Evolutionary conservation across 2,113 vertebrate species (phyloP).

Genomic region (Cololabis saira): DNA sequence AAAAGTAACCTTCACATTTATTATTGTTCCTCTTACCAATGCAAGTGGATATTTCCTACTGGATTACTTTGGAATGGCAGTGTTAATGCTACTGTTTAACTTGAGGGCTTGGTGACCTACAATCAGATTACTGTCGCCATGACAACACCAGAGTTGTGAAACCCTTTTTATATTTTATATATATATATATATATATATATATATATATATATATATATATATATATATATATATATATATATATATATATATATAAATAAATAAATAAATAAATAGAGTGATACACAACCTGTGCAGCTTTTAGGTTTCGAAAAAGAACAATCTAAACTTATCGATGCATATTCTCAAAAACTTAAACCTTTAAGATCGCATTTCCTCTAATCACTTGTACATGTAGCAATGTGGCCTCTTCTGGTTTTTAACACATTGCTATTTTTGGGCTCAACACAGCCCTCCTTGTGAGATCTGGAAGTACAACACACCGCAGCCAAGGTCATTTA

Average conservation of each 20-base stretch:
- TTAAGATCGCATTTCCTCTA: constrained; percentile 43
- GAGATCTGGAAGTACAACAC: constrained; percentile 41
- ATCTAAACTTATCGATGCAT: constrained; percentile 44
- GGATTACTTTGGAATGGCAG: neutral
- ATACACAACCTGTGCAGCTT: constrained; percentile 7
- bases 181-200: no score
- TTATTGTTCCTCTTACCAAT: neutral
- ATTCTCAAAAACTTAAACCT: constrained; percentile 37
- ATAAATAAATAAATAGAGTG: no score
- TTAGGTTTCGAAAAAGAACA: constrained; percentile 49
- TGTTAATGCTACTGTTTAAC: constrained; percentile 26
- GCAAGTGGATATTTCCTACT: neutral
- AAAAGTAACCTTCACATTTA: neutral
- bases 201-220: no score
- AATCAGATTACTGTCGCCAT: constrained; percentile 25
- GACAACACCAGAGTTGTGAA: constrained; percentile 4
- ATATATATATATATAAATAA: no score
- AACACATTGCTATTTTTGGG: constrained; percentile 54
- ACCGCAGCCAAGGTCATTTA: constrained; percentile 51
- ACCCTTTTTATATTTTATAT: no score
- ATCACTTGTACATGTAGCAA: constrained; percentile 56
- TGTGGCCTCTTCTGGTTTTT: constrained; percentile 27
- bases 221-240: no score
- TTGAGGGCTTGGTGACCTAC: constrained; percentile 2
- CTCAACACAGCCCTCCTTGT: constrained; percentile 28